These are phyloP conservation scores for Lepisosteus oculatus DNA, from an alignment of 2,113 vertebrate genomes.

Conservation along the genomic window DNA sequence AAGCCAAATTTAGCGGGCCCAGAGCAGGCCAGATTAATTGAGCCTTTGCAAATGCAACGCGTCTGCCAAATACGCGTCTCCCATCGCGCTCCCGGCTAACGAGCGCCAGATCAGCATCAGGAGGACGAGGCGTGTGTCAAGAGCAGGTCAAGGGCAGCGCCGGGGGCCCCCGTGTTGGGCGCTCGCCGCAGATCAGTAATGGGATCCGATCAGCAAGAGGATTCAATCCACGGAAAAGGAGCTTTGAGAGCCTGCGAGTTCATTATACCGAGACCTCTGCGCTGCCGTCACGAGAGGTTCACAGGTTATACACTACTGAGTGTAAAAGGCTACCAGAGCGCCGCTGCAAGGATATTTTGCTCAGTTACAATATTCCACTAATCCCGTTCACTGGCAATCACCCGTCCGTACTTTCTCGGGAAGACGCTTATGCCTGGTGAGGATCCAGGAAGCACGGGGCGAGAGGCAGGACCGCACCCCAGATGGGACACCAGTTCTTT, in stretches of 20 bases:
- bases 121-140: constrained; percentile 27
- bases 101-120: constrained; percentile 47
- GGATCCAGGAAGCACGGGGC: too few species aligned
- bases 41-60: background rate
- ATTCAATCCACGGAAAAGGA: constrained; percentile 48
- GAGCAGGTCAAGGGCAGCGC: constrained; percentile 28
- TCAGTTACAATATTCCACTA: too few species aligned
- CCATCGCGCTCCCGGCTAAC: constrained; percentile 36
- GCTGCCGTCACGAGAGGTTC: background rate
- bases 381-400: too few species aligned
- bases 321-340: too few species aligned
- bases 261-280: constrained; percentile 21
- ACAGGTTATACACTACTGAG: too few species aligned
- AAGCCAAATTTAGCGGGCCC: too few species aligned
- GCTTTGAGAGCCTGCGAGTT: constrained; percentile 37
- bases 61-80: background rate
- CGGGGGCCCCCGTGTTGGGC: background rate
- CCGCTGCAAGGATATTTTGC: too few species aligned
- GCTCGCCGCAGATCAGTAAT: constrained; percentile 35
- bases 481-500: too few species aligned
- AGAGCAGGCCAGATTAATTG: background rate
- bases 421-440: too few species aligned
- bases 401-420: too few species aligned
- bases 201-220: constrained; percentile 49
- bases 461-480: too few species aligned